phyloP scores from a whole-genome alignment of 2,113 vertebrate species.

The Microcebus tavaratra region DNA sequence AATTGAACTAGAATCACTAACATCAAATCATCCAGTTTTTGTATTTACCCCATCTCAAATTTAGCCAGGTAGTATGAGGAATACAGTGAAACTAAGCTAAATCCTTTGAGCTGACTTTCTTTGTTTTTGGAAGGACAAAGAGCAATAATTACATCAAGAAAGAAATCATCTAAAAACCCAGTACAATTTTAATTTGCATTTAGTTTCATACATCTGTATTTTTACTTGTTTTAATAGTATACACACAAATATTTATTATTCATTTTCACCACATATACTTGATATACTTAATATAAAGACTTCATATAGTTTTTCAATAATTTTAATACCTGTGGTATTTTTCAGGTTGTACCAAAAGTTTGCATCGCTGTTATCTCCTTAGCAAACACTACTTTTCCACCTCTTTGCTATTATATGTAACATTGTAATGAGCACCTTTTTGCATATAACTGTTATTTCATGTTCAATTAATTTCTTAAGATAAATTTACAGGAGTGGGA shows the following conservation, averaged over 20 bases:
- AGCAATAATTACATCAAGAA: background rate
- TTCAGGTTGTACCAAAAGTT: background rate
- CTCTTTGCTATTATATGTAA: background rate
- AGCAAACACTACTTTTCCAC: background rate
- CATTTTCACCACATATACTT: background rate
- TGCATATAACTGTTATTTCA: background rate
- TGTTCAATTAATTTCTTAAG: background rate
- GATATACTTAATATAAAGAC: background rate
- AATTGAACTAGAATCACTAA: background rate
- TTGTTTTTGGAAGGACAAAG: background rate
- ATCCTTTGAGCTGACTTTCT: background rate
- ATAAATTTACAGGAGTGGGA: background rate
- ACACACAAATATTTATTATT: background rate
- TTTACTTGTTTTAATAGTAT: constrained; percentile 15
- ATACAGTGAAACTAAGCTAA: background rate
- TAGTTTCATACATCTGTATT: background rate
- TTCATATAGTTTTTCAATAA: background rate
- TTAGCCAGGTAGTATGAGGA: background rate
- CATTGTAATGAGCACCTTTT: background rate
- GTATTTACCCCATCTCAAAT: background rate
- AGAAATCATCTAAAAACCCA: background rate
- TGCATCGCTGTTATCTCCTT: background rate
- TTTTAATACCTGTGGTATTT: constrained; percentile 13
- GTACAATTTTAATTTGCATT: background rate
- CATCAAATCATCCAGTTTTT: background rate